These are phyloP conservation scores for Melierax canorus DNA, from an alignment of 2,113 vertebrate genomes.

Conservation along the genomic window DNA sequence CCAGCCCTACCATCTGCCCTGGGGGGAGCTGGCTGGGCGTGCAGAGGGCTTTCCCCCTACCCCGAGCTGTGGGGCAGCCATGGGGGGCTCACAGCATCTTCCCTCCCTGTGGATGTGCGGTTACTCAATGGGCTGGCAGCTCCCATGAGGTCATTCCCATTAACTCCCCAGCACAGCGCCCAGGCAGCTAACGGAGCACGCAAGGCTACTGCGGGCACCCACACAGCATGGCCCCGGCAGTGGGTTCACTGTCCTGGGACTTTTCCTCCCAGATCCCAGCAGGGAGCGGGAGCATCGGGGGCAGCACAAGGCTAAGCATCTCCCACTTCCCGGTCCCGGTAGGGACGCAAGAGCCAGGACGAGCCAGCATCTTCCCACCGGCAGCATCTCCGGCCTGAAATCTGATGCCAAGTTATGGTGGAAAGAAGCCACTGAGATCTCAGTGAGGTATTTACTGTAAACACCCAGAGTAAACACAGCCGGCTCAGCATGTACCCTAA, in stretches of 20 bases:
- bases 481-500: not conserved
- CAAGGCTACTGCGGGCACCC: not conserved
- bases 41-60: not conserved
- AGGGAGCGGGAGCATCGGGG: accelerated
- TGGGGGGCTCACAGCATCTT: accelerated
- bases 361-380: not conserved
- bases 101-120: accelerated
- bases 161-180: not conserved
- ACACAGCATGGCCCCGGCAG: accelerated
- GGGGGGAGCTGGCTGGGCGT: too few species aligned
- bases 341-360: not conserved
- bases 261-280: not conserved
- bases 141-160: not conserved
- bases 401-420: not conserved
- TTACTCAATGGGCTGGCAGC: not conserved
- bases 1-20: not conserved
- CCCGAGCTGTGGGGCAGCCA: accelerated
- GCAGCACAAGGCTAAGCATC: too few species aligned
- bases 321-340: accelerated
- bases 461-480: not conserved
- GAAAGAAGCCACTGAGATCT: not conserved
- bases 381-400: not conserved
- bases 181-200: accelerated
- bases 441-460: not conserved
- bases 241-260: accelerated